These are phyloP conservation scores for Seira musarum DNA, from an alignment of 2,888 invertebrate species.

Conservation along the genomic window DNA sequence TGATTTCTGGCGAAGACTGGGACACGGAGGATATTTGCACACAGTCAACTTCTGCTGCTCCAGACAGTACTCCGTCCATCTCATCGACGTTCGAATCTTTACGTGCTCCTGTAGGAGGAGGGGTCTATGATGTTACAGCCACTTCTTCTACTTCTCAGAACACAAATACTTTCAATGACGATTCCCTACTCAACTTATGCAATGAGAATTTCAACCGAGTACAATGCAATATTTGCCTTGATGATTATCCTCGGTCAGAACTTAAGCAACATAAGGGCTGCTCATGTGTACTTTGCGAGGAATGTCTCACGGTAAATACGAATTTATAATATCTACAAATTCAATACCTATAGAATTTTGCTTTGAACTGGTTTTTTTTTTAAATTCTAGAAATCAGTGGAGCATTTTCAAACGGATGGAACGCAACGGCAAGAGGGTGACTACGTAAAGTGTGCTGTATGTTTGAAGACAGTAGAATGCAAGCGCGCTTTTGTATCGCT, in stretches of 20 bases:
- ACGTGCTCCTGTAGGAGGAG: constrained; percentile 47
- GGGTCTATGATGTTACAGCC: constrained; percentile 25
- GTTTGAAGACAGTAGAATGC: constrained; percentile 72
- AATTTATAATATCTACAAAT: background rate
- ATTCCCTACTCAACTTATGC: background rate
- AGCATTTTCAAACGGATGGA: constrained; percentile 36
- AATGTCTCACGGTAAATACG: constrained; percentile 74
- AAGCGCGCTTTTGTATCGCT: constrained; percentile 73
- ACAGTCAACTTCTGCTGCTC: constrained; percentile 7
- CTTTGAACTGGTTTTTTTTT: background rate
- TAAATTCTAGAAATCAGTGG: constrained; percentile 64
- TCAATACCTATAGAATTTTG: background rate
- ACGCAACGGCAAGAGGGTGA: constrained; percentile 65
- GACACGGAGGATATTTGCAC: constrained; percentile 33
- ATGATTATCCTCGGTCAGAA: constrained; percentile 75
- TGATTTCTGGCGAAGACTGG: constrained; percentile 57
- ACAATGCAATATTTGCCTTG: constrained; percentile 77
- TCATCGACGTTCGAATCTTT: background rate
- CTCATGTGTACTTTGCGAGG: constrained; percentile 76
- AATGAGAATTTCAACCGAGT: constrained; percentile 46
- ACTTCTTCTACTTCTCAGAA: constrained; percentile 24
- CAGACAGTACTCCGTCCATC: constrained; percentile 27
- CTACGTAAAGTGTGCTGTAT: constrained; percentile 73
- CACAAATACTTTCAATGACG: constrained; percentile 14
- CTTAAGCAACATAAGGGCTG: constrained; percentile 76